These are phyloP conservation scores for Drosophila algonquin DNA, from an alignment of 2,888 invertebrate genomes.

Conservation along the genomic window DNA sequence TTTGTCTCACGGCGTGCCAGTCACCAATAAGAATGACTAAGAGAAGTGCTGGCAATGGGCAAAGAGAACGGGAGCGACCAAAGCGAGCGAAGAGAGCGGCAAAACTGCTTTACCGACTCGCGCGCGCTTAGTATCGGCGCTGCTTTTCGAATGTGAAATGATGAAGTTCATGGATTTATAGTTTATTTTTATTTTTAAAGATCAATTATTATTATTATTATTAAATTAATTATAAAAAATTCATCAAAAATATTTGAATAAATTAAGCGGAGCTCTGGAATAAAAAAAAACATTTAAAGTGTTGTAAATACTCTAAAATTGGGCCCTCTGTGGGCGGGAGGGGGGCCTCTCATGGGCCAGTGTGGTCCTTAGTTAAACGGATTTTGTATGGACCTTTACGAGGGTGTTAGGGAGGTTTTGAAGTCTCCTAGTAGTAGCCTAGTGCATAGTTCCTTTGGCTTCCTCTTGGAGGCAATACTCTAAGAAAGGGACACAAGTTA, in stretches of 20 bases:
- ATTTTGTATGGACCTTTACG: too few relatives aligned
- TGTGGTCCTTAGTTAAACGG: too few relatives aligned
- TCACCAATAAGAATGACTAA: constrained; percentile 37
- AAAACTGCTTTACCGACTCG: constrained; percentile 42
- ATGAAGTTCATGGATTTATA: not conserved
- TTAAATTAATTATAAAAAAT: too few relatives aligned
- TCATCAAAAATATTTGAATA: not conserved
- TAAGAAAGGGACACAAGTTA: not conserved
- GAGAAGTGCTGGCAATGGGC: constrained; percentile 2
- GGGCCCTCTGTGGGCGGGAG: too few relatives aligned
- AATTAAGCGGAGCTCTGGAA: too few relatives aligned
- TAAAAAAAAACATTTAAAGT: not conserved
- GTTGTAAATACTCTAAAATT: not conserved
- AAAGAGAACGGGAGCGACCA: constrained; percentile 11
- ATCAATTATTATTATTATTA: too few relatives aligned
- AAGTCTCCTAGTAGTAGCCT: too few relatives aligned
- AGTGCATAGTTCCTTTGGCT: too few relatives aligned
- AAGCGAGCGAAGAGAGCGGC: constrained; percentile 11
- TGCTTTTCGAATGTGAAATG: constrained; percentile 4
- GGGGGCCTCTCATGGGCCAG: too few relatives aligned
- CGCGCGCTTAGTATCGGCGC: not conserved
- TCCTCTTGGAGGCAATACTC: not conserved
- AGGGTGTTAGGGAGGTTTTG: too few relatives aligned
- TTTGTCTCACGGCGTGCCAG: not conserved
- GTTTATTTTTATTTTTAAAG: too few relatives aligned